Evolutionary conservation across 2,797 vertebrate species (phyloP).

Genomic region (Myotis findleyi): DNA sequence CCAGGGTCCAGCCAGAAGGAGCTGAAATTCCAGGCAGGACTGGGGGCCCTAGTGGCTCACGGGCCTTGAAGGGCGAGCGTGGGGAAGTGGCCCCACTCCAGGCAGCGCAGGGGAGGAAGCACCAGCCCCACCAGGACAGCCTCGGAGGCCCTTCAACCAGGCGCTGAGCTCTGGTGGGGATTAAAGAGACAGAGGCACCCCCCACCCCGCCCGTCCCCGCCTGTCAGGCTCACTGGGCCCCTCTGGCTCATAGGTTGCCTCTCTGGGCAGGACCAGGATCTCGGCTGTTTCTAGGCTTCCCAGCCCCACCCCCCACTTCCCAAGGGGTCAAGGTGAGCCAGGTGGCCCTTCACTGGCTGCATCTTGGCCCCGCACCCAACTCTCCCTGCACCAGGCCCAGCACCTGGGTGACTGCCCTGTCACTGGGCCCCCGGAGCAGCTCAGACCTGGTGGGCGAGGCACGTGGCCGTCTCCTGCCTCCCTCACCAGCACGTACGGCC

Average conservation of each 20-base stretch:
- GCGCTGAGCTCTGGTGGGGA: not conserved
- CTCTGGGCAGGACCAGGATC: not conserved
- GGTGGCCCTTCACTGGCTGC: not conserved
- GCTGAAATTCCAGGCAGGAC: not conserved
- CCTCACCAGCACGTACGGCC: conserved; percentile 89
- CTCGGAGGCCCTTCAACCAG: fast-evolving
- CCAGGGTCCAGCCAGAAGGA: not conserved
- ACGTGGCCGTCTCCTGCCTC: not conserved
- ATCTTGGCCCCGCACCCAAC: fast-evolving
- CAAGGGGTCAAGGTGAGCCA: not conserved
- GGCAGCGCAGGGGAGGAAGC: not conserved
- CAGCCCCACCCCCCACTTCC: not conserved
- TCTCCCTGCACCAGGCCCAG: fast-evolving
- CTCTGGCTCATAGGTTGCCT: fast-evolving
- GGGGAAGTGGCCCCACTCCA: fast-evolving
- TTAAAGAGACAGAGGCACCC: fast-evolving
- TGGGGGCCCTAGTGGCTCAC: not conserved
- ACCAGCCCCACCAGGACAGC: not conserved
- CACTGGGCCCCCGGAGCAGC: fast-evolving
- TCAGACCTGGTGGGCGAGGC: not conserved
- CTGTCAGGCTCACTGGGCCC: fast-evolving
- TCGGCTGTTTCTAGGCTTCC: not conserved
- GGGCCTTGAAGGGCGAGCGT: not conserved
- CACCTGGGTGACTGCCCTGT: not conserved
- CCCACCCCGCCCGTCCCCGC: fast-evolving